These are phyloP conservation scores for Caerostris darwini DNA, from an alignment of 1,140 invertebrate genomes.

Conservation along the genomic window DNA sequence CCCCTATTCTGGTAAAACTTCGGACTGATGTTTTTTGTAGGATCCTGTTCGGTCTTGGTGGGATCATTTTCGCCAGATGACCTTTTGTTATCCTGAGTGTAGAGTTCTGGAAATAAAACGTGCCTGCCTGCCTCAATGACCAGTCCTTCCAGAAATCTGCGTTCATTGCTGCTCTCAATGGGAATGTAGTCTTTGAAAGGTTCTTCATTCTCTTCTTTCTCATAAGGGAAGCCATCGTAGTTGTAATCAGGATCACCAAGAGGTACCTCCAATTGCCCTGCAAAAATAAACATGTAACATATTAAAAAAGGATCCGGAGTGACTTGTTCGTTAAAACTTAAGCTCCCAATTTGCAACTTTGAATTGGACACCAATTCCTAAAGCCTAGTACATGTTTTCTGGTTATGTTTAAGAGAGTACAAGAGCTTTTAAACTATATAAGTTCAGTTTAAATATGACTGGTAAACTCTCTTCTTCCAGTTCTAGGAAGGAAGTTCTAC, in stretches of 20 bases:
- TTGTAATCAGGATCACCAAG: neutral
- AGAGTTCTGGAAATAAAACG: slow-evolving; percentile 58
- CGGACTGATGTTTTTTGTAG: neutral
- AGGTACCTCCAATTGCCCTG: slow-evolving; percentile 17
- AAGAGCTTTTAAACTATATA: too few relatives aligned
- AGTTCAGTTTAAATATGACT: too few relatives aligned
- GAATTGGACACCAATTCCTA: too few relatives aligned
- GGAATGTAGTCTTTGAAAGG: slow-evolving; percentile 29
- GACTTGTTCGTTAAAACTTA: too few relatives aligned
- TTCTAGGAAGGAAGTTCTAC: too few relatives aligned
- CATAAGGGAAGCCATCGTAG: neutral
- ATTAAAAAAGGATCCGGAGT: neutral
- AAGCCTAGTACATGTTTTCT: too few relatives aligned
- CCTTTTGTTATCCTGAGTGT: neutral
- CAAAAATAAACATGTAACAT: neutral
- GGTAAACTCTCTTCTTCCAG: too few relatives aligned
- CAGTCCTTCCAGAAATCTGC: slow-evolving; percentile 42
- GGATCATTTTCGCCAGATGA: neutral
- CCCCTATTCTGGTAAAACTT: slow-evolving; percentile 27
- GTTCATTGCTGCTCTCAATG: neutral
- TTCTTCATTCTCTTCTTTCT: neutral
- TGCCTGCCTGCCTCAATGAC: slow-evolving; percentile 63
- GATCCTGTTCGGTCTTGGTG: neutral
- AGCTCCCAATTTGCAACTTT: too few relatives aligned
- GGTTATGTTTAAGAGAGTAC: too few relatives aligned